A percentile compares a stretch with the other conserved stretches of the same genome.
Conservation (phyloP, 2,797 vertebrate genomes). For the Pelobates cultripes region DNA sequence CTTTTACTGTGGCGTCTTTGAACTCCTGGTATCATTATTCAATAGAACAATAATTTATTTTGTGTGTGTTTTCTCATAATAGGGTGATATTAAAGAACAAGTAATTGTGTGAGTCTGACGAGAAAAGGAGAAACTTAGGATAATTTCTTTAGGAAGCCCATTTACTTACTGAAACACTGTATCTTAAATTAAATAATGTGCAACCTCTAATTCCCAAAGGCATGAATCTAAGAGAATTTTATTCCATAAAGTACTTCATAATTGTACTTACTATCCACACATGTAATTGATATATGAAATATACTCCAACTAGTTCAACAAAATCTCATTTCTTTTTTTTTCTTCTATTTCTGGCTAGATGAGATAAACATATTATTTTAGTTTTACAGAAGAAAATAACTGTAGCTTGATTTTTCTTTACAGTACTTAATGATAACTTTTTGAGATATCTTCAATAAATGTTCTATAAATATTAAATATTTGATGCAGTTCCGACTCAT, state of each 20-base stretch:
- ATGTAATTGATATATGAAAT: constrained; percentile 21
- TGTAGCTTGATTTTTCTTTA: no score
- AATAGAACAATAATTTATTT: neutral
- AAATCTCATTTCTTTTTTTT: neutral
- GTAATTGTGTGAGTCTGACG: constrained; percentile 3
- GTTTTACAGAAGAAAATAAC: no score
- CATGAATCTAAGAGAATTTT: constrained; percentile 22
- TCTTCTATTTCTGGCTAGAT: neutral
- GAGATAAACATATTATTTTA: neutral
- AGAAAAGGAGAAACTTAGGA: neutral
- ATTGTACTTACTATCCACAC: constrained; percentile 18
- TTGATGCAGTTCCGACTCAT: no score
- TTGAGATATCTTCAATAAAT: no score
- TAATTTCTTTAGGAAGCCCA: neutral
- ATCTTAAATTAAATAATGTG: constrained; percentile 31
- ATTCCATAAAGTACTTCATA: constrained; percentile 31
- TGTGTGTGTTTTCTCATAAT: neutral
- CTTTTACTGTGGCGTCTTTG: neutral
- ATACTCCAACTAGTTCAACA: neutral
- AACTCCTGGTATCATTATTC: neutral
- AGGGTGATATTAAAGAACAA: neutral
- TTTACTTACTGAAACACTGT: constrained; percentile 17
- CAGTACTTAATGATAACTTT: no score
- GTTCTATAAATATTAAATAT: no score
- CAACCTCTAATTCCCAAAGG: constrained; percentile 13